phyloP scores from a whole-genome alignment of 1,140 invertebrate species.

The Diuraphis noxia region DNA sequence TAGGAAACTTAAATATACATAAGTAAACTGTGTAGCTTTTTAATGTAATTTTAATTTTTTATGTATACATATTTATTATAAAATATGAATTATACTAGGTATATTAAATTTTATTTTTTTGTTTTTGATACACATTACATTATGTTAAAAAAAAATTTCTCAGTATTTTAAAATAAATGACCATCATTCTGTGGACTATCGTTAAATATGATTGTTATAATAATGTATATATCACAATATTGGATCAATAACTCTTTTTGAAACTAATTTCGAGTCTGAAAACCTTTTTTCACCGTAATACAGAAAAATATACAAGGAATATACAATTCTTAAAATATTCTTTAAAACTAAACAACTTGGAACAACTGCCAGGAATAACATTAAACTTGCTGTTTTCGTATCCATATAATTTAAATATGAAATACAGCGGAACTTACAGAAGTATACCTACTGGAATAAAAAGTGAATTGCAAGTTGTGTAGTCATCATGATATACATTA shows the following conservation, averaged over 20 bases:
- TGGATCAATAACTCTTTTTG: not conserved
- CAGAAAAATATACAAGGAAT: not conserved
- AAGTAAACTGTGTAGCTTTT: too few relatives aligned
- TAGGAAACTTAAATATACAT: too few relatives aligned
- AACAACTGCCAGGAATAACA: not conserved
- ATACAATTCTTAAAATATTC: not conserved
- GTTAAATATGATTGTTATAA: too few relatives aligned
- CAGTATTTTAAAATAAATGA: too few relatives aligned
- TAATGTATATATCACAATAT: not conserved
- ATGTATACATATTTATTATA: too few relatives aligned
- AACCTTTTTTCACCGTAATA: not conserved
- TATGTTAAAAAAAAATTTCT: too few relatives aligned
- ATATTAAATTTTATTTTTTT: too few relatives aligned
- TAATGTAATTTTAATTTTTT: too few relatives aligned
- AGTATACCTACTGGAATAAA: constrained; percentile 8
- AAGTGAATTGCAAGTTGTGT: not conserved
- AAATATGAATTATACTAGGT: too few relatives aligned
- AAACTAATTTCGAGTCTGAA: not conserved
- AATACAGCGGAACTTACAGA: not conserved
- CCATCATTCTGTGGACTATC: too few relatives aligned
- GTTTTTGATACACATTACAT: too few relatives aligned
- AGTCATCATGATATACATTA: not conserved
- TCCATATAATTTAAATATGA: not conserved
- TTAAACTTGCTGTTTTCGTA: not conserved
- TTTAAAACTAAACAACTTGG: not conserved